A percentile compares a stretch with the other conserved stretches of the same genome.
Conservation (phyloP, 1,140 invertebrate genomes). For the Lepidurus couesii region DNA sequence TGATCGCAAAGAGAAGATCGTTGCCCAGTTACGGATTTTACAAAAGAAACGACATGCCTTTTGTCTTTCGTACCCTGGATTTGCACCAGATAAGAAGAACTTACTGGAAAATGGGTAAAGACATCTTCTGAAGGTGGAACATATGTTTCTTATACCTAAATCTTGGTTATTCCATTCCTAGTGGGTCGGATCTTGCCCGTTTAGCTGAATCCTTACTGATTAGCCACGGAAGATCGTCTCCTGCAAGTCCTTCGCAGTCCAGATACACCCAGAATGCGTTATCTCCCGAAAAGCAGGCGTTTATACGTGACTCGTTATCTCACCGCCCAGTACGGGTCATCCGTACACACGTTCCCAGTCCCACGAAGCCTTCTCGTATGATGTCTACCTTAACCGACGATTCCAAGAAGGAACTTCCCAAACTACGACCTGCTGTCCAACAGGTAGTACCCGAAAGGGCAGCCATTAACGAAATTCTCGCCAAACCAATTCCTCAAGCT, state of each 20-base stretch:
- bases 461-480: background rate
- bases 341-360: slow-evolving; percentile 25
- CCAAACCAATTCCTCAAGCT: background rate
- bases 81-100: background rate
- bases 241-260: slow-evolving; percentile 8
- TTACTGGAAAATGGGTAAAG: background rate
- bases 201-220: slow-evolving; percentile 31
- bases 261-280: background rate
- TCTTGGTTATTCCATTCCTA: background rate
- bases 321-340: slow-evolving; percentile 28
- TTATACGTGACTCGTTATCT: slow-evolving; percentile 24
- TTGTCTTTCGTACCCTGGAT: background rate
- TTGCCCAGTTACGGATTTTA: background rate
- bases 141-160: too few relatives aligned
- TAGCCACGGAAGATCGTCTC: background rate
- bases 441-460: background rate
- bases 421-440: background rate
- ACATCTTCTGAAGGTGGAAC: too few relatives aligned
- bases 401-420: background rate
- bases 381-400: slow-evolving; percentile 22
- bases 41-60: background rate
- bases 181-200: slow-evolving; percentile 30
- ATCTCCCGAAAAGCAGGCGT: slow-evolving; percentile 32
- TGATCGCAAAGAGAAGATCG: background rate
- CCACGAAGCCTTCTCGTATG: slow-evolving; percentile 28